Percentiles rank a stretch among this genome's conserved stretches.
Conservation (phyloP, 2,888 invertebrate species). For the Oscheius myriophilus region DNA sequence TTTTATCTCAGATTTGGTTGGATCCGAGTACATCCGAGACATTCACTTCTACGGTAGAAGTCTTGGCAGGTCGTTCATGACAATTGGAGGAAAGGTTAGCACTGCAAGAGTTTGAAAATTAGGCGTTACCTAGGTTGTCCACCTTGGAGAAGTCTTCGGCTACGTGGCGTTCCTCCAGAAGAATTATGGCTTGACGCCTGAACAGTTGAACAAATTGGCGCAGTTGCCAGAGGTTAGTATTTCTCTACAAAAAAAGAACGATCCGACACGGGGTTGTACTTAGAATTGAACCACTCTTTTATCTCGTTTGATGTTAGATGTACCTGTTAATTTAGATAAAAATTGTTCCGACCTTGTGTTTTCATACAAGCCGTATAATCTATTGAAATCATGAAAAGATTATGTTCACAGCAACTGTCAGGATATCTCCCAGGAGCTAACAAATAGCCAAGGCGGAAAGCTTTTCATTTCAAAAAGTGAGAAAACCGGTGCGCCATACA, state of each 20-base stretch:
- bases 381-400: too few species aligned
- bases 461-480: too few species aligned
- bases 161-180: conserved; percentile 71
- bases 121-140: conserved; percentile 57
- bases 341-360: too few species aligned
- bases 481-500: too few species aligned
- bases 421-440: too few species aligned
- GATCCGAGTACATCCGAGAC: conserved; percentile 70
- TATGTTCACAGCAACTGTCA: too few species aligned
- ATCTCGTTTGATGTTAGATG: too few species aligned
- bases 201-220: conserved; percentile 69
- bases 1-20: conserved; percentile 65
- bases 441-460: too few species aligned
- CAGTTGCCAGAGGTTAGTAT: conserved; percentile 65
- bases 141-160: conserved; percentile 70
- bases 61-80: conserved; percentile 69
- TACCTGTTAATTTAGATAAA: too few species aligned
- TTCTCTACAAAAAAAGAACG: background rate
- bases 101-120: background rate
- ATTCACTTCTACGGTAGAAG: conserved; percentile 71
- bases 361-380: too few species aligned
- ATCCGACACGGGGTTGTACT: too few species aligned
- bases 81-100: conserved; percentile 68
- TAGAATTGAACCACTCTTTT: too few species aligned
- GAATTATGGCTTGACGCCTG: conserved; percentile 70